Base-by-base conservation (phyloP, 92 coral and sea anemone genomes). In the Bergia sp. region DNA sequence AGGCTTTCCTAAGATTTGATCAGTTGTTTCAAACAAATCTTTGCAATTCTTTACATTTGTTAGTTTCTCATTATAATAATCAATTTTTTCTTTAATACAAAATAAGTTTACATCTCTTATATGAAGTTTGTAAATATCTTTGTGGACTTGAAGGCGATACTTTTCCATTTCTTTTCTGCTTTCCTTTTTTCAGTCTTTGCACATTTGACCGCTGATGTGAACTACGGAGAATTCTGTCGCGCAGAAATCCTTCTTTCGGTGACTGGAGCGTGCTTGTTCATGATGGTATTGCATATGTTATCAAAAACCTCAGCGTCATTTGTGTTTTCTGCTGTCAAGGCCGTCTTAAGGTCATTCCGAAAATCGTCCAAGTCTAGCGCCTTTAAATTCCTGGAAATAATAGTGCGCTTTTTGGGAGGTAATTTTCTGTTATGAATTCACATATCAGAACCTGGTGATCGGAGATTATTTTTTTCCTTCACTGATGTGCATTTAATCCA, bases 351-450 rank as follows among this genome's bases (percentile, higher is more conserved):
- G 73, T 67, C 73, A 67, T 67, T 67, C 29, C 73, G 13, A 67
- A 67, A 67, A 67, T 67, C 73, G 29, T 67, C 73, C 73, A 67
- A 67, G 64, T 55, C 15, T 55, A 55, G 64, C 29, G 73, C 29
- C 73, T 67, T 67, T 67, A 67, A 67, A 7, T 67, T 67, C 73
- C 29, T 67, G 73, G 73, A 67, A 67, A 67, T 67, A 67, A 67
- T 67, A 12, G 73, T 67, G 9, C 73, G 73, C 73, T 67, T 67
- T 67, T 67, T 67, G 73, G 29, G 13, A 21, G 73, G 73, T 67
- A 21, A 67, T 67, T 67, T 67, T 67, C 73, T 20, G 73, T 67
- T 7, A 67, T 67, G 73, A 67, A 21, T 29, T 67, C 73, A 21
- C 73, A 67, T 21, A 9, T 67, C 73, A 67, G 73, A 67, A 67